Percentiles rank a stretch among this genome's conserved stretches.
Conservation (phyloP, 2,797 vertebrate species). For the Diglossa cyanea region DNA sequence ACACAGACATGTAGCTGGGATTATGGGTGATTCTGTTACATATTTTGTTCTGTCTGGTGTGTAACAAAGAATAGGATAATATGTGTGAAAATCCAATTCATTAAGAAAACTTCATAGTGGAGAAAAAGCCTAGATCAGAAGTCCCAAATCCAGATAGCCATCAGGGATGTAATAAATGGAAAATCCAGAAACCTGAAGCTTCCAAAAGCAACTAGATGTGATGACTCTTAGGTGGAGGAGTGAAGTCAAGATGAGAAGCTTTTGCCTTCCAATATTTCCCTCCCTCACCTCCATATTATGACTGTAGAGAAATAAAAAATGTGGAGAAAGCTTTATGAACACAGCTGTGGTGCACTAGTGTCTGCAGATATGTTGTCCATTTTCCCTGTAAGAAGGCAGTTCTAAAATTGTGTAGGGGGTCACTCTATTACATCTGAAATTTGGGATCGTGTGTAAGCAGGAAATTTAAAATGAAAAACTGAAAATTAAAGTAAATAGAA, state of each 20-base stretch:
- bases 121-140: not conserved
- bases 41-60: not conserved
- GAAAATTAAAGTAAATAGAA: not conserved
- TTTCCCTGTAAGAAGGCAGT: not conserved
- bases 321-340: not conserved
- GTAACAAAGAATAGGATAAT: not conserved
- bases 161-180: not conserved
- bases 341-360: not conserved
- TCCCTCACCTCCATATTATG: not conserved
- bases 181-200: not conserved
- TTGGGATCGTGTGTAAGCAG: not conserved
- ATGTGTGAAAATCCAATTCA: not conserved
- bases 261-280: not conserved
- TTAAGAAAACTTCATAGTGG: not conserved
- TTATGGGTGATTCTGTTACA: rapidly evolving
- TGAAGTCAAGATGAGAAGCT: not conserved
- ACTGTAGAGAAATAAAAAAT: not conserved
- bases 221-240: not conserved
- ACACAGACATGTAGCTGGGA: not conserved
- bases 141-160: not conserved
- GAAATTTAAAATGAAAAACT: not conserved
- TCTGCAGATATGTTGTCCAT: not conserved
- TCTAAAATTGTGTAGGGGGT: not conserved
- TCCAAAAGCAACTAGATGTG: not conserved
- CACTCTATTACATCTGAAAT: not conserved